These are phyloP conservation scores for Chelonus formosanus DNA, from an alignment of 2,888 invertebrate genomes.

Conservation along the genomic window DNA sequence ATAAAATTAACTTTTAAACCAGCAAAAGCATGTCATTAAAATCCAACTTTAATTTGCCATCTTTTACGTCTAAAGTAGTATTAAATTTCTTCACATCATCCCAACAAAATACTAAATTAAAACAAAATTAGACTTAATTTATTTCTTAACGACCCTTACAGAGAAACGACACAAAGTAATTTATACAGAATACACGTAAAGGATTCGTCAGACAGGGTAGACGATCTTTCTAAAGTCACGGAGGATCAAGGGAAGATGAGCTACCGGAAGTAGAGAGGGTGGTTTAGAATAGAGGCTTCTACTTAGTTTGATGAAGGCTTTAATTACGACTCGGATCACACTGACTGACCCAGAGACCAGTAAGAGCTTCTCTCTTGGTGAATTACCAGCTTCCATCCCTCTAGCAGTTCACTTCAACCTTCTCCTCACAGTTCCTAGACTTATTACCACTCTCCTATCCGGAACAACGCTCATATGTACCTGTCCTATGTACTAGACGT, in stretches of 20 bases:
- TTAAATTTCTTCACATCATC: too few species aligned
- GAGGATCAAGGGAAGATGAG: constrained; percentile 6
- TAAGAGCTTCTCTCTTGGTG: constrained; percentile 16
- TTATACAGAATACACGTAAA: too few species aligned
- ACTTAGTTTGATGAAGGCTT: constrained; percentile 44
- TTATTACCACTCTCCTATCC: constrained; percentile 36
- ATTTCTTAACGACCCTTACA: too few species aligned
- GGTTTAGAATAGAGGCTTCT: constrained; percentile 18
- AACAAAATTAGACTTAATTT: too few species aligned
- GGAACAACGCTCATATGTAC: constrained; percentile 29
- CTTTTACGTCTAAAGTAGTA: too few species aligned
- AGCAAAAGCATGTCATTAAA: too few species aligned
- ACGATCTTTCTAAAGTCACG: too few species aligned
- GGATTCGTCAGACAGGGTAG: too few species aligned
- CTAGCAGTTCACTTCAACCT: constrained; percentile 25
- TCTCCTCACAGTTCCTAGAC: constrained; percentile 19
- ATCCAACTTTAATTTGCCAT: too few species aligned
- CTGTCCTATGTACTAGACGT: not conserved
- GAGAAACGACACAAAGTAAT: too few species aligned
- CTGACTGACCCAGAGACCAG: constrained; percentile 37
- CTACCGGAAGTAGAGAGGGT: not conserved
- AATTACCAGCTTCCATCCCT: constrained; percentile 34
- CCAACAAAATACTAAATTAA: too few species aligned
- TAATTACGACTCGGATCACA: constrained; percentile 39
- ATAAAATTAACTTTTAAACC: too few species aligned